These are phyloP conservation scores for Collichthys lucidus DNA, from an alignment of 2,113 vertebrate species.

Conservation along the genomic window DNA sequence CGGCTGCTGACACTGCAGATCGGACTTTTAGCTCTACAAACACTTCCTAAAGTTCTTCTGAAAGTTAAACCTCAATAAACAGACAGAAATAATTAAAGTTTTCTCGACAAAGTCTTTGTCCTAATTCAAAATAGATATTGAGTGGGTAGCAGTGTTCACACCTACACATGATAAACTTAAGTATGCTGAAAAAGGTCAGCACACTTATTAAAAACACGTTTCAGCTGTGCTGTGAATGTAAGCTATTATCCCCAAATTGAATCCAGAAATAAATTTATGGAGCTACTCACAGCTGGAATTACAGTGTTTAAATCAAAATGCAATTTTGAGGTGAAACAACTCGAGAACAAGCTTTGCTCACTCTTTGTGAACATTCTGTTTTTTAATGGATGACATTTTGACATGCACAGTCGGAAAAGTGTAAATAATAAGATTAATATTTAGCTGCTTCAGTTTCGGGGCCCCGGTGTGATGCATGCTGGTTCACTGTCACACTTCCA, in stretches of 20 bases:
- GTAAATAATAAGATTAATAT: not conserved
- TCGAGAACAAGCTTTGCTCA: not conserved
- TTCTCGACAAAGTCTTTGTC: not conserved
- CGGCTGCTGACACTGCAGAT: conserved; percentile 35
- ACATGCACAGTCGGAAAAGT: not conserved
- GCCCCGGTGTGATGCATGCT: not conserved
- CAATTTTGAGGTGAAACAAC: not conserved
- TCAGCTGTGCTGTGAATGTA: not conserved
- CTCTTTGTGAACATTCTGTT: not conserved
- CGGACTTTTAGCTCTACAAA: conserved; percentile 22
- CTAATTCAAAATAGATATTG: not conserved
- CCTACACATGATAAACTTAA: not conserved
- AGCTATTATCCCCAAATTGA: not conserved
- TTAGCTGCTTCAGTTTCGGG: not conserved
- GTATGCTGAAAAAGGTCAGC: not conserved
- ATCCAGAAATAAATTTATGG: not conserved
- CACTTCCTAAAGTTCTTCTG: conserved; percentile 10
- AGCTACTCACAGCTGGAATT: not conserved
- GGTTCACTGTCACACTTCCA: not conserved
- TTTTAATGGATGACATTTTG: not conserved
- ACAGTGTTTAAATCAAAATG: not conserved
- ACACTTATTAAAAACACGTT: not conserved
- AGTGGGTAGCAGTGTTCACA: not conserved
- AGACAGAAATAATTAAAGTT: conserved; percentile 10
- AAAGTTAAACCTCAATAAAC: conserved; percentile 29